Base-by-base conservation (phyloP, 2,113 vertebrate species). In the Megaceryle torquata region DNA sequence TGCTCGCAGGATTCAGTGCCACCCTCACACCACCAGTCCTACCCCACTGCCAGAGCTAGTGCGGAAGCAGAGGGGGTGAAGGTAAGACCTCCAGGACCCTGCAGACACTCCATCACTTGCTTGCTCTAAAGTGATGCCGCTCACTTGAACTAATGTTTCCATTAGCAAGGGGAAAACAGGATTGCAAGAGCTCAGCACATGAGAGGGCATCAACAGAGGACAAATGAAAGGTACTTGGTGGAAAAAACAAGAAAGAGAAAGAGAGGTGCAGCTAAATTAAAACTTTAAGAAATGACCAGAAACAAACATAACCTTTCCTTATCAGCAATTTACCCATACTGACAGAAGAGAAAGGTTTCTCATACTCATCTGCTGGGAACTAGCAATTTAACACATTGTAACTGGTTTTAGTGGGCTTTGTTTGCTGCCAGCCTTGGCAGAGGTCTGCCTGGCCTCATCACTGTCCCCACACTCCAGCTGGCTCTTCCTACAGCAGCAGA, bases 381-480 rank as follows among this genome's bases (percentile, higher is more conserved):
- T 82, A 88, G 63, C 2, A 1, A 72, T 88, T 92, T 92, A 95
- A 94, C 88, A 92, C 91, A 53, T 82, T 85, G 63, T 48, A 92
- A 82, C 81, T 2, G 0, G 95, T 89, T 93, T 85, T 65, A 89
- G 89, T 72, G 81, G 88, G 91, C 89, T 95, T 77, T 84, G 80
- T 64, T 81, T 67, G 74, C 54, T 85, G 92, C 93, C 95, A 96
- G 92, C 74, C 86, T 93, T 95, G 95, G 95, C 93, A 96, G 74
- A 82, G 74, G 65, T 82, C 86, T 93, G 86, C 81, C 88, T 96
- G 95, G 95, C 80, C 91, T 94, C 80, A 29, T 88, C 88, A 14
- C 83, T 80, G 48, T 91, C 88, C 92, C 92, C 88, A 78, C 61
- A 28, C 80, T 96, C 96, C 95, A 96, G 95, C 92, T 95, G 95